Percentiles rank a stretch among this genome's conserved stretches.
These are phyloP conservation scores for Euschistus heros DNA, from an alignment of 1,140 invertebrate species.

Conservation along the genomic window DNA sequence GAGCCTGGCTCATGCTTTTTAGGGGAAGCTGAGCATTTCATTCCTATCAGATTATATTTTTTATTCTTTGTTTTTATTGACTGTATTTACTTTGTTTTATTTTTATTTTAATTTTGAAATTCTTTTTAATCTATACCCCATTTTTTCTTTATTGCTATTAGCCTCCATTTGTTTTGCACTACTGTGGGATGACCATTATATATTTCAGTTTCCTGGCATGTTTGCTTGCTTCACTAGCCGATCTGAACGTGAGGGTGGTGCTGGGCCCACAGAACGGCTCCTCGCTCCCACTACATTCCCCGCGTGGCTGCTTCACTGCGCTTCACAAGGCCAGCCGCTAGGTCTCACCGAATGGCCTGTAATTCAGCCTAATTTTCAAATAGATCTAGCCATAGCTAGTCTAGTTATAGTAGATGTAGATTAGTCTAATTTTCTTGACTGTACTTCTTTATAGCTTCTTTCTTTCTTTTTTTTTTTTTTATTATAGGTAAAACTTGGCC, in stretches of 20 bases:
- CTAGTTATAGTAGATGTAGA: neutral
- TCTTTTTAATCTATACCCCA: neutral
- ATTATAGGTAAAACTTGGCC: neutral
- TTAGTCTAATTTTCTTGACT: too few species aligned
- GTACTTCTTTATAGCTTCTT: too few species aligned
- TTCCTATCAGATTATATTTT: too few species aligned
- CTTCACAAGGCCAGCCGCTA: conserved; percentile 9
- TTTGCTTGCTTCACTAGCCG: conserved; percentile 17
- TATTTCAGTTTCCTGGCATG: conserved; percentile 14
- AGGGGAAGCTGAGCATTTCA: too few species aligned
- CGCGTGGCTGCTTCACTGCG: conserved; percentile 13
- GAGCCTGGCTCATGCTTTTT: too few species aligned
- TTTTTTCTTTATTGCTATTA: neutral
- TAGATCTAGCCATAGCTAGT: conserved; percentile 8
- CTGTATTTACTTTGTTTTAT: too few species aligned
- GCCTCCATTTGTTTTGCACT: neutral
- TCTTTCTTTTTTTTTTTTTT: too few species aligned
- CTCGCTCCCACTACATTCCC: conserved; percentile 11
- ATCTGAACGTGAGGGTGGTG: neutral
- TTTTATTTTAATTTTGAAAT: too few species aligned
- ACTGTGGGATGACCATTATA: neutral
- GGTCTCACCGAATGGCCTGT: conserved; percentile 16
- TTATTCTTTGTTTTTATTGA: too few species aligned
- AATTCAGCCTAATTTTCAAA: conserved; percentile 9
- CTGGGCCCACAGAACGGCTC: conserved; percentile 14